Conservation (phyloP, 2,888 invertebrate species). For the Lacanobia oleracea region DNA sequence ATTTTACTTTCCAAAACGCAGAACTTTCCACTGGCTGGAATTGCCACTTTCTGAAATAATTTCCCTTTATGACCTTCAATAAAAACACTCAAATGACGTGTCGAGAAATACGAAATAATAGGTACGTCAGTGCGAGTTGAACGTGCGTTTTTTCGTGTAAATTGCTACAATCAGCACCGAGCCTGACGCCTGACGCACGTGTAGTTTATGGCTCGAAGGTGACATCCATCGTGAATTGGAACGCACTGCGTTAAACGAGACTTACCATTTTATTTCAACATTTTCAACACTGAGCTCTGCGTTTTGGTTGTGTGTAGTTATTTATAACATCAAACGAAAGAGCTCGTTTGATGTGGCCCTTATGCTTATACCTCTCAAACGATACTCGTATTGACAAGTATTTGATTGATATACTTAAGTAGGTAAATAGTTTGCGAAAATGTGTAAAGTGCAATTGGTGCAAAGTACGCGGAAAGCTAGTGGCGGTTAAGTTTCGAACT, state of each 20-base stretch:
- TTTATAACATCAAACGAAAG: conserved; percentile 52
- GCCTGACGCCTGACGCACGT: conserved; percentile 25
- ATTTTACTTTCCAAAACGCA: background rate
- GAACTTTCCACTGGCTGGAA: background rate
- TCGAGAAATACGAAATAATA: conserved; percentile 32
- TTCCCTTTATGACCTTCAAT: background rate
- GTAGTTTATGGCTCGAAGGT: conserved; percentile 41
- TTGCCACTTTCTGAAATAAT: background rate
- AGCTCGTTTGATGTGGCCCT: conserved; percentile 28
- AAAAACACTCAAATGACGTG: conserved; percentile 19
- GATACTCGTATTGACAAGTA: conserved; percentile 20
- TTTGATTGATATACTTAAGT: conserved; percentile 2
- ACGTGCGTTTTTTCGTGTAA: conserved; percentile 37
- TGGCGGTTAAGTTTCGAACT: conserved; percentile 42
- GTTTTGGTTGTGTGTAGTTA: conserved; percentile 34
- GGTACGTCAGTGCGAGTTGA: conserved; percentile 1
- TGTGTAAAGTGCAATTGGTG: conserved; percentile 24
- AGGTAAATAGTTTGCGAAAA: background rate
- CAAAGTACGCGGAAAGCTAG: conserved; percentile 24
- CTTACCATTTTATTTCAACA: conserved; percentile 49
- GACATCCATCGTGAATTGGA: conserved; percentile 49
- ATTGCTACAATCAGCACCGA: conserved; percentile 42
- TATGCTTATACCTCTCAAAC: conserved; percentile 20
- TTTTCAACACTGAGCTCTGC: conserved; percentile 34
- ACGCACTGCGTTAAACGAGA: conserved; percentile 45